Evolutionary conservation across 2,888 invertebrate genomes (phyloP).

Genomic region (Diadegma fenestrale): DNA sequence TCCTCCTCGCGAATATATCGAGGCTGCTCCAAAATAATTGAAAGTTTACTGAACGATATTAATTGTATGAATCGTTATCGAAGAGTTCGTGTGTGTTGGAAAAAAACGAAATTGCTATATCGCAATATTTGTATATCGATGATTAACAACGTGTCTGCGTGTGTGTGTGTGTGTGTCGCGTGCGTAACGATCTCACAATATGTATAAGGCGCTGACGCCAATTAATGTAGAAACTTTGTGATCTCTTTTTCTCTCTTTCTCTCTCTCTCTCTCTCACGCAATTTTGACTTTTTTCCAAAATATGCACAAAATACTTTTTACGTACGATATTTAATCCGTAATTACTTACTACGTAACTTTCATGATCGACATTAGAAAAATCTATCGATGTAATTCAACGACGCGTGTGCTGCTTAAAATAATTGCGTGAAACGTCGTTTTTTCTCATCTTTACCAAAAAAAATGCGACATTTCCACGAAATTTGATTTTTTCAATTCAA

Average conservation of each 20-base stretch:
- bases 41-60: neutral
- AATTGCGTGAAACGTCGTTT: neutral
- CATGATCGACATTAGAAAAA: constrained; percentile 31
- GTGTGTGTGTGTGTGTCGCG: too few relatives aligned
- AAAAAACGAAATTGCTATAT: neutral
- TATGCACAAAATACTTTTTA: constrained; percentile 60
- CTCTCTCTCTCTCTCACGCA: constrained; percentile 26
- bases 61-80: neutral
- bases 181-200: constrained; percentile 49
- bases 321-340: constrained; percentile 12
- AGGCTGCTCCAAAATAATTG: too few relatives aligned
- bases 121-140: neutral
- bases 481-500: too few relatives aligned
- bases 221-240: constrained; percentile 35
- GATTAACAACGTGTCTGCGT: constrained; percentile 4
- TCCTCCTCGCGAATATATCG: too few relatives aligned
- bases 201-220: neutral
- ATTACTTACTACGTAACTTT: neutral
- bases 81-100: neutral
- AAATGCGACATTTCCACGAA: too few relatives aligned
- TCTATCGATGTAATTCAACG: constrained; percentile 25
- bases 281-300: constrained; percentile 42
- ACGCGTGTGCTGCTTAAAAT: constrained; percentile 11
- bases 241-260: constrained; percentile 26
- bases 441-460: too few relatives aligned